These are phyloP conservation scores for Drosophila asahinai DNA, from an alignment of 1,140 invertebrate genomes.

Conservation along the genomic window DNA sequence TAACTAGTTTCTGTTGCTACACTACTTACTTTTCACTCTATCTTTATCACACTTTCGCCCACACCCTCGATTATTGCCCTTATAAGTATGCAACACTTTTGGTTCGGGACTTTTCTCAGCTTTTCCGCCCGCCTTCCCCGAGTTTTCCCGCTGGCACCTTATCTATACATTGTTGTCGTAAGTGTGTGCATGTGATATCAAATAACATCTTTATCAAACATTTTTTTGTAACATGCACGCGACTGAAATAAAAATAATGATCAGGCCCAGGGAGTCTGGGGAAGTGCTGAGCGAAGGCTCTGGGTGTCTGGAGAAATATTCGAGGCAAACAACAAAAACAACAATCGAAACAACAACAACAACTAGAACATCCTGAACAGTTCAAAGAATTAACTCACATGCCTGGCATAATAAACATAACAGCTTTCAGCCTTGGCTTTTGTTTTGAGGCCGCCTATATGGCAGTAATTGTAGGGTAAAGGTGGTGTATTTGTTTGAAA, in stretches of 20 bases:
- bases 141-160: slow-evolving; percentile 24
- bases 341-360: slow-evolving; percentile 3
- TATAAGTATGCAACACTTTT: slow-evolving; percentile 30
- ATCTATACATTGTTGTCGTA: slow-evolving; percentile 16
- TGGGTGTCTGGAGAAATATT: background rate
- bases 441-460: slow-evolving; percentile 34
- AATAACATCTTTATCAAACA: slow-evolving; percentile 58
- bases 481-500: no score
- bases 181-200: slow-evolving; percentile 19
- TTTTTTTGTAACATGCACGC: slow-evolving; percentile 68
- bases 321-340: slow-evolving; percentile 3
- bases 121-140: background rate
- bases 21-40: slow-evolving; percentile 21
- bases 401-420: slow-evolving; percentile 81
- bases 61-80: slow-evolving; percentile 20
- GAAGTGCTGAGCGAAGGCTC: background rate
- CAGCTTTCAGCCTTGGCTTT: slow-evolving; percentile 40
- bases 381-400: slow-evolving; percentile 78
- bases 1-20: slow-evolving; percentile 25
- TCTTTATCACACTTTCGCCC: background rate
- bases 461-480: slow-evolving; percentile 6
- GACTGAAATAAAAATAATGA: slow-evolving; percentile 77
- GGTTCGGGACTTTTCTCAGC: background rate
- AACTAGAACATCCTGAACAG: slow-evolving; percentile 47
- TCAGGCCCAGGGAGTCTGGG: slow-evolving; percentile 8